Base-by-base conservation (phyloP, 2,113 vertebrate species). In the Felis chaus region DNA sequence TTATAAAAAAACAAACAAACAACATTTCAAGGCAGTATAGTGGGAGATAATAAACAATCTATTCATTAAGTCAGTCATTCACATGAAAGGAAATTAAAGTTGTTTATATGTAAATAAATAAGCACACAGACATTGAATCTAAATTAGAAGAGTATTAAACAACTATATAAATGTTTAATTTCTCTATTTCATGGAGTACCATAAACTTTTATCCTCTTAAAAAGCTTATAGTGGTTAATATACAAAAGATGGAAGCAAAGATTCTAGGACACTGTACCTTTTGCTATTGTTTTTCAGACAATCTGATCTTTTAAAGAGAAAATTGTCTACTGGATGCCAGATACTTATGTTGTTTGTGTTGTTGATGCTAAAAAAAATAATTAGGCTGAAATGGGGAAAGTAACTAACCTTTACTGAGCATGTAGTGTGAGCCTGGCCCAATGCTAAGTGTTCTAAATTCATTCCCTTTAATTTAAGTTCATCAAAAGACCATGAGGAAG, bases 351-450 rank as follows among this genome's bases (percentile, higher is more conserved):
- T 86, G 23, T 50, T 88, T 86, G 65, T 19, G 25, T 21, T 87
- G 45, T 31, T 79, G 14, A 74, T 74, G 4, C 48, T 95, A 48
- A 89, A 97, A 97, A 96, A 76, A 41, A 53, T 74, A 95, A 80
- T 55, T 61, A 83, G 19, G 3, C 63, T 94, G 13, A 79, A 79
- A 78, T 79, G 36, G 11, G 23, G 1, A 73, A 91, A 89, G 7
- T 4, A 82, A 83, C 3, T 55, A 65, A 79, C 23, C 23, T 65
- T 92, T 76, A 39, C n/a, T 69, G 23, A 65, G 12, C 39, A 65
- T 69, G 36, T 41, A 76, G 1, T 69, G 16, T 82, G 31, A 78
- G 21, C n/a, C n/a, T 53, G 8, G 31, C 23, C 6, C 33, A 92
- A 6, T n/a, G 39, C 23, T 85, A 84, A 80, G 23, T 65, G 14